These are phyloP conservation scores for Podargus strigoides DNA, from an alignment of 2,797 vertebrate species.

Conservation along the genomic window DNA sequence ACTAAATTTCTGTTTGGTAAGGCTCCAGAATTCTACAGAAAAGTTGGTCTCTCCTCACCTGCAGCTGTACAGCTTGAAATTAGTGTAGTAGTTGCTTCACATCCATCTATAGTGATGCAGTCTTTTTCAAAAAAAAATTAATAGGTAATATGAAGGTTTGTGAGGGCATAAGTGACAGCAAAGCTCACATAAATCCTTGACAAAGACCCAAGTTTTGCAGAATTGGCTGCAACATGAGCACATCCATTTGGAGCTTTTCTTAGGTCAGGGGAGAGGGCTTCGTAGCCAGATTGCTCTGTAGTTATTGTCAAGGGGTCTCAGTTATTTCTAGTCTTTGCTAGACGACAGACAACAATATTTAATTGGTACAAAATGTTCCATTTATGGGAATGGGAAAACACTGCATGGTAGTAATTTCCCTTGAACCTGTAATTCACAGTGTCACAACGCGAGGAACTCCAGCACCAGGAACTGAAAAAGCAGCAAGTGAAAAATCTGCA, in stretches of 20 bases:
- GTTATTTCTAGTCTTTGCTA: background rate
- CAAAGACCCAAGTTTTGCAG: background rate
- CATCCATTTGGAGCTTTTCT: background rate
- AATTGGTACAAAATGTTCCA: background rate
- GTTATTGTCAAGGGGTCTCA: background rate
- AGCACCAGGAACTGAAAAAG: background rate
- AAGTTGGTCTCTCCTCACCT: too few species aligned
- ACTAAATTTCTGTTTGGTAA: too few species aligned
- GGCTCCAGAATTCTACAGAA: too few species aligned
- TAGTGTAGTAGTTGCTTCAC: too few species aligned
- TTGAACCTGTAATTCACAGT: conserved; percentile 55
- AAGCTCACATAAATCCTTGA: background rate
- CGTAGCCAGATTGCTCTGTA: background rate
- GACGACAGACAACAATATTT: background rate
- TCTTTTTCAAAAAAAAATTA: background rate
- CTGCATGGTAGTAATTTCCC: background rate
- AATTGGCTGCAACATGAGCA: background rate
- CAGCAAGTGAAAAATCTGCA: conserved; percentile 52
- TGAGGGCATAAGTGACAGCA: background rate
- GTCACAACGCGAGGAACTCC: conserved; percentile 30
- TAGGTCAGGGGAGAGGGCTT: background rate
- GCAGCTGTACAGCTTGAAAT: too few species aligned
- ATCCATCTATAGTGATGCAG: fast-evolving
- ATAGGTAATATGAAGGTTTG: background rate
- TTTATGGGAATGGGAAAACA: background rate